A percentile compares a stretch with the other conserved stretches of the same genome.
These are phyloP conservation scores for Thalassophryne amazonica DNA, from an alignment of 2,797 vertebrate species.

Conservation along the genomic window DNA sequence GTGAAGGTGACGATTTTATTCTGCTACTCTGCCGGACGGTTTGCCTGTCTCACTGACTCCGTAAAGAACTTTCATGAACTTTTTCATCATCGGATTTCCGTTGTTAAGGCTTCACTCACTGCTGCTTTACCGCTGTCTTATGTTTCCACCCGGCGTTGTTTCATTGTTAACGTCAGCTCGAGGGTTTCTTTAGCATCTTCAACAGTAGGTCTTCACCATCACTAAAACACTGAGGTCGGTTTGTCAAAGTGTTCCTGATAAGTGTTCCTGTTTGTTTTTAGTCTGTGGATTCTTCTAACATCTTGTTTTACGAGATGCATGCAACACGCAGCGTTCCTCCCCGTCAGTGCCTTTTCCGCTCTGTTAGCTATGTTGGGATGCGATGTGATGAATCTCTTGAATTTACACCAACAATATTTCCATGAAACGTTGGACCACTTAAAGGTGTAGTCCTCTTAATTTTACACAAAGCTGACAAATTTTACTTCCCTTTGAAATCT, in stretches of 20 bases:
- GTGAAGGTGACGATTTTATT: conserved; percentile 8
- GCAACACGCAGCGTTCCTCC: conserved; percentile 16
- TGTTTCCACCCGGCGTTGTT: neutral
- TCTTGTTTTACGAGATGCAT: neutral
- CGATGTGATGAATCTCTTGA: conserved; percentile 5
- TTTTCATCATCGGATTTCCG: neutral
- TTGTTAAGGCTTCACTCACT: neutral
- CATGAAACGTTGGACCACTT: neutral
- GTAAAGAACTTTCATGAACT: conserved; percentile 25
- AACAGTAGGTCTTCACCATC: neutral
- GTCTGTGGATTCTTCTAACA: neutral
- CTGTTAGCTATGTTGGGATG: conserved; percentile 21
- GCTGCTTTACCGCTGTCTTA: conserved; percentile 18
- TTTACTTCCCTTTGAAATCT: no score
- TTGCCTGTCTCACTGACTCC: neutral
- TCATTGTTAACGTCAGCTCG: neutral
- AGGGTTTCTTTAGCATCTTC: conserved; percentile 9
- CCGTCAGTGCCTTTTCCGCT: conserved; percentile 71
- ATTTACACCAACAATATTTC: neutral
- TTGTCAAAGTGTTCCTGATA: neutral
- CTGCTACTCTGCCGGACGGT: neutral
- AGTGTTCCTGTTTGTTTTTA: neutral
- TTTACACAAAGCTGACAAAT: no score
- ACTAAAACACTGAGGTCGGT: neutral
- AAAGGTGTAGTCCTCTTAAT: no score